Evolutionary conservation across 2,888 invertebrate genomes (phyloP).

Genomic region (Euproctis similis): DNA sequence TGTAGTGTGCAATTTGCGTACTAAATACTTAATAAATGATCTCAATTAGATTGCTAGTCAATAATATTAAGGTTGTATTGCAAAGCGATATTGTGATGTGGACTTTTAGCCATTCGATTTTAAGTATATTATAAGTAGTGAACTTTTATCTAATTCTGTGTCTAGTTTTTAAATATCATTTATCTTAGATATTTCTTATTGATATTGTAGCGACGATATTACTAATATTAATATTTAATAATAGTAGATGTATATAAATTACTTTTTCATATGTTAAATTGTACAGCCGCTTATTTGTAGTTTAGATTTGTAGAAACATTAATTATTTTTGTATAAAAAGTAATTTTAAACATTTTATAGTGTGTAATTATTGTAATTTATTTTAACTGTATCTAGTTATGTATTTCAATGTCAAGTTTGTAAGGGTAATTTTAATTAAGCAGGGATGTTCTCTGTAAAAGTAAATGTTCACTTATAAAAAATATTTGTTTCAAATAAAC

Average conservation of each 20-base stretch:
- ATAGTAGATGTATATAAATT: slow-evolving; percentile 23
- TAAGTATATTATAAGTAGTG: slow-evolving; percentile 26
- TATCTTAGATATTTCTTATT: slow-evolving; percentile 19
- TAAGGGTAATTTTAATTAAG: slow-evolving; percentile 19
- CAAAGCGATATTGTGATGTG: slow-evolving; percentile 72
- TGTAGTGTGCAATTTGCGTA: slow-evolving; percentile 11
- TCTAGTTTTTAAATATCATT: slow-evolving; percentile 15
- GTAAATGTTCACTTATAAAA: too few species aligned
- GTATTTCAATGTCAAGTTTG: slow-evolving; percentile 13
- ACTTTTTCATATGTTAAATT: slow-evolving; percentile 12
- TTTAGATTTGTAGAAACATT: slow-evolving; percentile 26
- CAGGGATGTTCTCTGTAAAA: too few species aligned
- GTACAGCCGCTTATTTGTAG: slow-evolving; percentile 29
- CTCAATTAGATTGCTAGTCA: slow-evolving; percentile 38
- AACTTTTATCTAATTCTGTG: slow-evolving; percentile 20
- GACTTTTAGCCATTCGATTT: slow-evolving; percentile 29
- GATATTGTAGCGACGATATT: slow-evolving; percentile 11
- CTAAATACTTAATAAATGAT: slow-evolving; percentile 24
- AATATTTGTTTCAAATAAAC: too few species aligned
- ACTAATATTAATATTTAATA: too few species aligned
- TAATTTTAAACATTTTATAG: slow-evolving; percentile 16
- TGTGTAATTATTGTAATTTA: slow-evolving; percentile 8
- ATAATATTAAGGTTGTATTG: slow-evolving; percentile 51
- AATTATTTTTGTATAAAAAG: slow-evolving; percentile 32
- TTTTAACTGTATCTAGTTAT: too few species aligned